Conservation (phyloP, 2,888 invertebrate species). For the Harpalus rubripes region DNA sequence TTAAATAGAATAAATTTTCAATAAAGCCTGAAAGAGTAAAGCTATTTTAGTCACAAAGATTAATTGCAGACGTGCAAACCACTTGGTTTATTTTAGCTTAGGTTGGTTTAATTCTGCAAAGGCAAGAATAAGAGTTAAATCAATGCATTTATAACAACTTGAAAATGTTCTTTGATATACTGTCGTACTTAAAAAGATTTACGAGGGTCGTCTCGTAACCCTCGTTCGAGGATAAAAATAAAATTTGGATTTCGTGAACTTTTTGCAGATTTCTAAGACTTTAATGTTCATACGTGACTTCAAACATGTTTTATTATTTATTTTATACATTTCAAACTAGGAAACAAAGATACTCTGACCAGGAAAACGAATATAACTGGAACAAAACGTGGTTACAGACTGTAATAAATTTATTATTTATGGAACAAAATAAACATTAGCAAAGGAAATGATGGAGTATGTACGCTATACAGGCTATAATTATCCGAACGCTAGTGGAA, state of each 20-base stretch:
- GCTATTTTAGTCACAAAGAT: conserved; percentile 28
- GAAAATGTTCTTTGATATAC: conserved; percentile 57
- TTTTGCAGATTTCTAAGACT: conserved; percentile 45
- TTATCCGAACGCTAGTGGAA: too few relatives aligned
- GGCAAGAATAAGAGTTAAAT: conserved; percentile 25
- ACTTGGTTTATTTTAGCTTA: conserved; percentile 31
- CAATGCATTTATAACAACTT: conserved; percentile 51
- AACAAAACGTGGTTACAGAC: background rate
- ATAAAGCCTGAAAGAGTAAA: conserved; percentile 19
- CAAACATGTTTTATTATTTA: conserved; percentile 34
- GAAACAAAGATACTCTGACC: background rate
- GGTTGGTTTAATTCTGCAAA: conserved; percentile 14
- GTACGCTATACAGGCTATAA: background rate
- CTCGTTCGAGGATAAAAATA: conserved; percentile 27
- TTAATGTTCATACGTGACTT: conserved; percentile 35
- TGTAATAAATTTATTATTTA: background rate
- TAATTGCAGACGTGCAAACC: conserved; percentile 30
- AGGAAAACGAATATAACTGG: background rate
- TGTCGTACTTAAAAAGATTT: conserved; percentile 55
- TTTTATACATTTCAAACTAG: background rate
- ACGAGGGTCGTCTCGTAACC: conserved; percentile 32
- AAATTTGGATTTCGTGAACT: conserved; percentile 47
- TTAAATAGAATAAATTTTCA: conserved; percentile 58
- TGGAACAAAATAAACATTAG: background rate
- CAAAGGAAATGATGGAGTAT: background rate